Evolutionary conservation across 1,140 invertebrate species (phyloP).

Genomic region (Bombus sibiricus): DNA sequence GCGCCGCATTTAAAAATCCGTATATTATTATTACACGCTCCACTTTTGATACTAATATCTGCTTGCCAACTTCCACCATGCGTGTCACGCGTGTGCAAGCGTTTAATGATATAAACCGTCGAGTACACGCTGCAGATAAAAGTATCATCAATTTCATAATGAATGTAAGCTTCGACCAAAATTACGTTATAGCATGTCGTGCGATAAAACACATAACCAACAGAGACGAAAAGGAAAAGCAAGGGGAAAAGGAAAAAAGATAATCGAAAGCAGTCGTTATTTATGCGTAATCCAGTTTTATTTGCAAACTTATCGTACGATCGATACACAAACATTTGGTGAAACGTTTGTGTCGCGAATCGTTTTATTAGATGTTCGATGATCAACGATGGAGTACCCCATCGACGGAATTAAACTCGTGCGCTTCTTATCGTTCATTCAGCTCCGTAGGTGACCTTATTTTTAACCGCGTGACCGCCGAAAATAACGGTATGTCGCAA

Average conservation of each 20-base stretch:
- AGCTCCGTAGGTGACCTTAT: neutral
- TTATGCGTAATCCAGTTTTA: neutral
- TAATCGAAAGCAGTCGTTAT: neutral
- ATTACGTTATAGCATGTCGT: neutral
- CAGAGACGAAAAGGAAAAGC: neutral
- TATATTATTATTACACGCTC: constrained; percentile 46
- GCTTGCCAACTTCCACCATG: constrained; percentile 44
- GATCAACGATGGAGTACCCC: neutral
- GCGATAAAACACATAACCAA: constrained; percentile 8
- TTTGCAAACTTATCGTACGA: neutral
- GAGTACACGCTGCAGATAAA: constrained; percentile 35
- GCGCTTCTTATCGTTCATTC: neutral
- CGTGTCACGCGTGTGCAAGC: constrained; percentile 31
- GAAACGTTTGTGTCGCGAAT: too few species aligned
- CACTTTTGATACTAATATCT: constrained; percentile 41
- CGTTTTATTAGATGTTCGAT: neutral
- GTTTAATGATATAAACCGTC: constrained; percentile 24
- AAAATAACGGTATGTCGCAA: constrained; percentile 1
- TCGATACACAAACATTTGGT: neutral
- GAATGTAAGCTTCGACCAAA: neutral
- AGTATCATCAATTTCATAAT: constrained; percentile 50
- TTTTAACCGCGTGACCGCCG: neutral
- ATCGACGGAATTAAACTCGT: neutral
- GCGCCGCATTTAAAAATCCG: constrained; percentile 22
- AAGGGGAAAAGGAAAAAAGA: too few species aligned